Evolutionary conservation across 2,113 vertebrate genomes (phyloP).

Genomic region (Percina caprodes): DNA sequence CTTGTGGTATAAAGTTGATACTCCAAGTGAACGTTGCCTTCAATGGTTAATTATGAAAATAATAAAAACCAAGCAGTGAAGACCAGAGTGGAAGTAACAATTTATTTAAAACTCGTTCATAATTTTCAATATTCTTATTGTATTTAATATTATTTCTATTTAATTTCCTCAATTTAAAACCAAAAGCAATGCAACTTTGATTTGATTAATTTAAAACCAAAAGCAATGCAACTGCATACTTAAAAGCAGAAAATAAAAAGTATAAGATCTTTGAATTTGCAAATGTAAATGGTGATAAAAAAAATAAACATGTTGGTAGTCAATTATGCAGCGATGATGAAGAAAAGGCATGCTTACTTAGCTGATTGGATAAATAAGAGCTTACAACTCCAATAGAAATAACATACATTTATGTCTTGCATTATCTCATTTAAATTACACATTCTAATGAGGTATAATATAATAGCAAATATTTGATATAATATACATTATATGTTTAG

Average conservation of each 20-base stretch:
- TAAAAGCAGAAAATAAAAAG: background rate
- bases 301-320: background rate
- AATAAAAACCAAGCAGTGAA: background rate
- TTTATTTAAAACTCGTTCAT: constrained; percentile 18
- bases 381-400: background rate
- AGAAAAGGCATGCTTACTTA: background rate
- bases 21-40: background rate
- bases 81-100: background rate
- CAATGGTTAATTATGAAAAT: background rate
- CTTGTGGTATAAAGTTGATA: constrained; percentile 47
- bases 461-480: background rate
- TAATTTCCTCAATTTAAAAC: background rate
- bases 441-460: background rate
- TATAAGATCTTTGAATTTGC: background rate
- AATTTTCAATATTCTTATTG: background rate
- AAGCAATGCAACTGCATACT: background rate
- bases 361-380: background rate
- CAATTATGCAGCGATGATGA: background rate
- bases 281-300: background rate
- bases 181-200: background rate
- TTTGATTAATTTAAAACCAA: background rate
- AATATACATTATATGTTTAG: background rate
- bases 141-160: background rate
- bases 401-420: background rate
- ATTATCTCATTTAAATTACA: background rate